Base-by-base conservation (phyloP, 2,113 vertebrate species). In the Numenius arquata region DNA sequence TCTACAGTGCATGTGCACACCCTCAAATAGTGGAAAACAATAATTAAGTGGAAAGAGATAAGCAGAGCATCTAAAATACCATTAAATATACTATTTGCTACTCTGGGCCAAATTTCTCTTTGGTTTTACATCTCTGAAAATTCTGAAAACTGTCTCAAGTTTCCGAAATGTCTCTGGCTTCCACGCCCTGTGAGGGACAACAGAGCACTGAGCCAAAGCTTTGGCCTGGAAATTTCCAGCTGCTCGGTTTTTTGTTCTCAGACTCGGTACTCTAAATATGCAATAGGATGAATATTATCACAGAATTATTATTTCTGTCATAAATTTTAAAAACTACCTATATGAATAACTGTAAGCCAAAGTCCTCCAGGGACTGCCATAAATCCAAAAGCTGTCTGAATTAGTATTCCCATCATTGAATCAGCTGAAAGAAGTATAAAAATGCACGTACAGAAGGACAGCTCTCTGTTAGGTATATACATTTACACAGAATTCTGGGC, bases 291-390 rank as follows among this genome's bases (percentile, higher is more conserved):
- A 67, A 83, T 77, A 84, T 88, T 78, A 97, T 50, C 56, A 82
- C 41, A 74, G 61, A 95, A 61, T 93, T 95, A 90, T 86, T 91
- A 91, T 71, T 96, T 93, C 78, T 82, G 58, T 66, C 65, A 96
- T 81, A 94, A 95, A 94, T 95, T 95, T 88, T 45, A 82, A 93
- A 86, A 96, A 91, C 58, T 91, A 92, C 67, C 73, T 94, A 66
- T 77, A 86, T 81, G 72, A 87, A 63, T 91, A 96, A 95, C 18
- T 82, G 17, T 86, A 96, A 95, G 71, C 50, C 70, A 95, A 83
- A 95, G 66, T 82, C 86, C 90, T 93, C 93, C 85, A 91, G 82
- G 86, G 86, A 90, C 77, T 71, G 62, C 40, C 79, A 90, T 87
- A 95, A 96, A 96, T 93, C n/a, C 84, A 90, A 85, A 90, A 91